phyloP scores from a whole-genome alignment of 2,797 vertebrate genomes.

The Chaenodraco wilsoni region DNA sequence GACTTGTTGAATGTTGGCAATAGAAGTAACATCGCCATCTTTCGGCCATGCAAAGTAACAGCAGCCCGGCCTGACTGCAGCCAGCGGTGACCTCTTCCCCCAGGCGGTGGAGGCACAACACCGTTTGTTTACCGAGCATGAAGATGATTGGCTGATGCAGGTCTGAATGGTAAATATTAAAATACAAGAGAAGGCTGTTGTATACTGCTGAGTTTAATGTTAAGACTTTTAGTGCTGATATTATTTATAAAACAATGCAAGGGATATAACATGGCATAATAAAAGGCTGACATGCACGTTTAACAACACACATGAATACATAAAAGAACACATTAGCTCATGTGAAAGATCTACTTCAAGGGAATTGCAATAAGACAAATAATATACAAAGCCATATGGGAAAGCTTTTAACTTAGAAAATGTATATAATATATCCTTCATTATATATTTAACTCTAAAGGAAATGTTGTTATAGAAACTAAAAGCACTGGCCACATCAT shows the following conservation, averaged over 20 bases:
- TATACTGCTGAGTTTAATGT: neutral
- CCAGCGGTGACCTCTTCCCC: neutral
- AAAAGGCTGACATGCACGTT: neutral
- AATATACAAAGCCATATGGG: neutral
- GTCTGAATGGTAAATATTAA: neutral
- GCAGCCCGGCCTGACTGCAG: neutral
- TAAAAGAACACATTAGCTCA: neutral
- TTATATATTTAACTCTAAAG: neutral
- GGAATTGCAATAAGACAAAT: neutral
- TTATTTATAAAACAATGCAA: neutral
- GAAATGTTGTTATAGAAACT: neutral
- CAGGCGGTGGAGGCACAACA: slow-evolving; percentile 60
- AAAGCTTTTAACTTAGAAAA: no score
- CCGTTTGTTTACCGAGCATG: slow-evolving; percentile 2
- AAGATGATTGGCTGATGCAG: neutral
- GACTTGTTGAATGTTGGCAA: slow-evolving; percentile 55
- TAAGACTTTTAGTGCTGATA: neutral
- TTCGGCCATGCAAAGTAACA: slow-evolving; percentile 3
- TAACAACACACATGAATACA: neutral
- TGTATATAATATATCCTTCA: no score
- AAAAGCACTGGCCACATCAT: neutral
- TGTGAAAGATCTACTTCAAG: neutral
- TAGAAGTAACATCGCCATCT: slow-evolving; percentile 55
- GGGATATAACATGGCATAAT: neutral
- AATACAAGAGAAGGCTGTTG: neutral